Evolutionary conservation across 2,888 invertebrate species (phyloP).

Genomic region (Catocala nupta): DNA sequence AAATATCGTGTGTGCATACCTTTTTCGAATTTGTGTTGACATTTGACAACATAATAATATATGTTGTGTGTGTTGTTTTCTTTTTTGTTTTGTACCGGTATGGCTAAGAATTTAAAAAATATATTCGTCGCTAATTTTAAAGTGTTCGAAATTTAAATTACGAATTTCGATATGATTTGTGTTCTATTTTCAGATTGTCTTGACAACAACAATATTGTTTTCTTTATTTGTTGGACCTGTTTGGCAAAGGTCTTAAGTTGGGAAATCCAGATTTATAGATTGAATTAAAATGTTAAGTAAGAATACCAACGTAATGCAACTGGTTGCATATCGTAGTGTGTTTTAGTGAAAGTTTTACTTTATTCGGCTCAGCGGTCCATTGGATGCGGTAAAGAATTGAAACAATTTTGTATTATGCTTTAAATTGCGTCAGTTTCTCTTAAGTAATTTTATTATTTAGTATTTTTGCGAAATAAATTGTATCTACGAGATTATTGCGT

Average conservation of each 20-base stretch:
- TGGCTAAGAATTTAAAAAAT: too few relatives aligned
- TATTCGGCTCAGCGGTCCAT: constrained; percentile 7
- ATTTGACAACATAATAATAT: too few relatives aligned
- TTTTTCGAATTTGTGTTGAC: too few relatives aligned
- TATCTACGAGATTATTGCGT: too few relatives aligned
- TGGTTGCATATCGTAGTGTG: constrained; percentile 1
- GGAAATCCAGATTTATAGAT: neutral
- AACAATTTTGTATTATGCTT: constrained; percentile 6
- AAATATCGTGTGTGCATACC: too few relatives aligned
- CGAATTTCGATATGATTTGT: constrained; percentile 17
- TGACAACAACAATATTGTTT: constrained; percentile 13
- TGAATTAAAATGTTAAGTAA: neutral
- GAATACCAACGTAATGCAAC: neutral
- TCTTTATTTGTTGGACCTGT: constrained; percentile 2
- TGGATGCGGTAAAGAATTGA: constrained; percentile 24
- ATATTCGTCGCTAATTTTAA: neutral
- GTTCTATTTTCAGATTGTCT: constrained; percentile 43
- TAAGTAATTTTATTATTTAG: neutral
- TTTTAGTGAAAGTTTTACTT: constrained; percentile 25
- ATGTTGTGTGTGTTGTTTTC: too few relatives aligned
- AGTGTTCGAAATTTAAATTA: constrained; percentile 5
- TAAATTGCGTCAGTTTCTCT: neutral
- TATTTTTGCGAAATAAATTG: too few relatives aligned
- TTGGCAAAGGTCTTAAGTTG: constrained; percentile 5
- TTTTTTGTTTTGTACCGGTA: too few relatives aligned